Evolutionary conservation across 2,797 vertebrate species (phyloP), one percentile per base, ranked within the genome.

Genomic region (Anabacerthia variegaticeps): DNA sequence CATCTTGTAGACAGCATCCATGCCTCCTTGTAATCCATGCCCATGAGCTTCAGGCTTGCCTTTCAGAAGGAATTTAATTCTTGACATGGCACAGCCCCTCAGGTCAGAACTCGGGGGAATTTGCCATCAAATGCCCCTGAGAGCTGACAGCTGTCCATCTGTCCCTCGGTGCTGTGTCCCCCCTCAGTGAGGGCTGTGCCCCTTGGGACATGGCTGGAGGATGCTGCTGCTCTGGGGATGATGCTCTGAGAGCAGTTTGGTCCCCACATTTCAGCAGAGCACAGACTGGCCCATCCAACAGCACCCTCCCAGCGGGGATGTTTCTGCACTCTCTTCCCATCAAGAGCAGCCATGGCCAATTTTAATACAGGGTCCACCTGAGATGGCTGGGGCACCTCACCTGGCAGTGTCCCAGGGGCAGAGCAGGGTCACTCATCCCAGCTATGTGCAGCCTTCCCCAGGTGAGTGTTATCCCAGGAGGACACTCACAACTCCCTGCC

Each of bases 391-490:
- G 41, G 28, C 54, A 41, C 41, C 69, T 65, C 2, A 0, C 34
- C 41, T 54, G 24, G 55, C 28, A 9, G 1, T 6, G 65, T 32
- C 69, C 36, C 36, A 4, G 0, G 21, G 28, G 14, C 3, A 16
- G 6, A 56, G 58, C 2, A 8, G 51, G 77, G n/a, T 27, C 49
- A 48, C 2, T 0, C 1, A 9, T 8, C 28, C 34, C 2, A 4
- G 27, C 0, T 3, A 2, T 1, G 1, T 32, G 56, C 49, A 88
- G 72, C 20, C 77, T 46, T 59, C 28, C 46, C 0, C 2, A 32
- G 32, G 49, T 36, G 43, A 69, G 23, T 0, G 0, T 28, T 54
- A 8, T 19, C 37, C 71, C 9, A 8, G n/a, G 19, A 83, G 41
- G 24, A 77, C 39, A 34, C 32, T 59, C 65, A 26, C 6, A 37